phyloP scores from a whole-genome alignment of 2,888 invertebrate genomes.

The Vesta saturnalis region DNA sequence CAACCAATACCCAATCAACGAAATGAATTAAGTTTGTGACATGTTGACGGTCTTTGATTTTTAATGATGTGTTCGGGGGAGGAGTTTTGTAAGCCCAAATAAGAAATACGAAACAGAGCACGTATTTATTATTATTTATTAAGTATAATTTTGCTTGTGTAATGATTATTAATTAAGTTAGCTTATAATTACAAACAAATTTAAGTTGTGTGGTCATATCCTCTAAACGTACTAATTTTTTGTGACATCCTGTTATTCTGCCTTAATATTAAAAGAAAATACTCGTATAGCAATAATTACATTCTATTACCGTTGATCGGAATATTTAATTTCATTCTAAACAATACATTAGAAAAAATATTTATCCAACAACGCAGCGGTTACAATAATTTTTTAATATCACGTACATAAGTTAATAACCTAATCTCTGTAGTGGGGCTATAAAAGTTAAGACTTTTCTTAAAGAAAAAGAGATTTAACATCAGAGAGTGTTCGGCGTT shows the following conservation, averaged over 20 bases:
- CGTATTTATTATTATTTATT: no score
- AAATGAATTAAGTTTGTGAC: no score
- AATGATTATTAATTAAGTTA: neutral
- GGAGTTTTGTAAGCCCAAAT: no score
- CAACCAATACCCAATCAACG: no score
- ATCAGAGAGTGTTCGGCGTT: conserved; percentile 23
- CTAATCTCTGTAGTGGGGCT: neutral
- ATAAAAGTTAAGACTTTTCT: conserved; percentile 2
- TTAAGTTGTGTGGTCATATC: neutral
- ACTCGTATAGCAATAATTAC: neutral
- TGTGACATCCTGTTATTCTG: neutral
- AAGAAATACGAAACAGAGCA: no score
- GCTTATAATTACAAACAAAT: neutral
- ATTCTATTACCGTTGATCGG: neutral
- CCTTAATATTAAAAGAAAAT: no score
- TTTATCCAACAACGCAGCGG: neutral
- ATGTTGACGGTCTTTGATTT: no score
- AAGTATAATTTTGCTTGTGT: no score
- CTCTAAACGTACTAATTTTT: neutral
- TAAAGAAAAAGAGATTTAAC: conserved; percentile 2
- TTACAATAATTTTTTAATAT: neutral
- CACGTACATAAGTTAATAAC: conserved; percentile 10
- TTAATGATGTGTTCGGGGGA: no score
- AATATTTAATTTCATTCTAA: neutral
- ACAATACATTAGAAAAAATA: neutral